Evolutionary conservation across 1,140 invertebrate genomes (phyloP), one percentile per base, ranked within the genome.

Genomic region (Drosophila burlai): DNA sequence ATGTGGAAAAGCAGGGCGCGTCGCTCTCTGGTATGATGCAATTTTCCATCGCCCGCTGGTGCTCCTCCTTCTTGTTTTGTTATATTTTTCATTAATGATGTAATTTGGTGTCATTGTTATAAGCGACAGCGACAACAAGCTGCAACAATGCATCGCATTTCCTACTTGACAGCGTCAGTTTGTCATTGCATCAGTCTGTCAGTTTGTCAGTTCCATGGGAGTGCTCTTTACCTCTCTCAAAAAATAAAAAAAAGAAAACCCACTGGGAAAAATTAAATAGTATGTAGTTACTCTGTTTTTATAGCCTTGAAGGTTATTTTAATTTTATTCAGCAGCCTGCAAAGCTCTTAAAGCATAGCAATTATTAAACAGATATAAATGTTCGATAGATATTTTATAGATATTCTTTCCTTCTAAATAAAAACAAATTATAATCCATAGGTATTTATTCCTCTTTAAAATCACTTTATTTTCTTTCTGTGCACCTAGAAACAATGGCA

Each of bases 11-110:
- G 65, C 65, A 60, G 68, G 67, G 54, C 68, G 71, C 38, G 68
- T 57, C 40, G 21, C 26, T n/a, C 21, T n/a, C 29, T 31, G 46
- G 26, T 40, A 50, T 72, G 68, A 73, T 74, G 67, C 71, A 74
- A 74, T 71, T 68, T 55, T 18, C 38, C 67, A 52, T 34, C 45
- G 43, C 15, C 67, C n/a, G 4, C 3, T 11, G 31, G 24, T 18
- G 16, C 34, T 55, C 45, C 54, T 45, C 31, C 40, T 29, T 60
- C 46, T 61, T 49, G 59, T 57, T 60, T 29, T 75, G 57, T 66
- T 61, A 68, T 52, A 76, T 67, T 78, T 85, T 82, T 77, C 82
- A 85, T 77, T 73, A 85, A 85, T 84, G 83, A 85, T 86, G 82
- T 76, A 85, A 85, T 85, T 78, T 66, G 55, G 47, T 81, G 82